Base-by-base conservation (phyloP, 1,140 invertebrate species). In the Calliopsis andreniformis region DNA sequence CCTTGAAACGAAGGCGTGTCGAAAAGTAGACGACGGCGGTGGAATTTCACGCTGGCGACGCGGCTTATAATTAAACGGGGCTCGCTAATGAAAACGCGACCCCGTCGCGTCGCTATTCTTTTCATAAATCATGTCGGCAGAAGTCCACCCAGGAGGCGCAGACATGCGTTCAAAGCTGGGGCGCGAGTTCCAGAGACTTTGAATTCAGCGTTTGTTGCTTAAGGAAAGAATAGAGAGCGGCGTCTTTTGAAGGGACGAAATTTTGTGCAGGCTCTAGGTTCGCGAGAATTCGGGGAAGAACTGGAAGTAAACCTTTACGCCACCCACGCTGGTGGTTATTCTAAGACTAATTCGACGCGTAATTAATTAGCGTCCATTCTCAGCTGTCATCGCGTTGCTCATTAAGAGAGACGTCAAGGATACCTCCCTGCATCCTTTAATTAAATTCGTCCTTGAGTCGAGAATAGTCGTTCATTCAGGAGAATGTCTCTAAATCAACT, bases 51-150 rank as follows among this genome's bases (percentile, higher is more conserved):
- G 69, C 62, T 49, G 42, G 20, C 56, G 69, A 76, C 80, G 63
- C 35, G 76, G 63, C 75, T 80, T 72, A 82, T 86, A 86, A 86
- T 86, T 86, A 86, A 85, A 86, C 80, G 68, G 62, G 63, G n/a
- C 61, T 43, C 76, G 42, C 78, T 83, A 86, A 86, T 80, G 85
- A 86, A 86, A 86, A 83, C 71, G 63, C 63, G 71, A 20, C 64
- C 30, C 42, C 80, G 53, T 43, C 59, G 66, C 80, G 53, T 43
- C 59, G 66, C 51, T 45, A 73, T 73, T 73, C 70, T 73, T 73
- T 66, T 73, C 55, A 76, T 86, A 86, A 86, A 86, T 86, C 81
- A 83, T 75, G 61, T 58, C 76, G 70, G 51, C 67, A 53, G 18
- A 20, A n/a, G n/a, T 43, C 28, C 39, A 49, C 63, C 32, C n/a